Evolutionary conservation across 2,888 invertebrate genomes (phyloP).

Genomic region (Laothoe populi): DNA sequence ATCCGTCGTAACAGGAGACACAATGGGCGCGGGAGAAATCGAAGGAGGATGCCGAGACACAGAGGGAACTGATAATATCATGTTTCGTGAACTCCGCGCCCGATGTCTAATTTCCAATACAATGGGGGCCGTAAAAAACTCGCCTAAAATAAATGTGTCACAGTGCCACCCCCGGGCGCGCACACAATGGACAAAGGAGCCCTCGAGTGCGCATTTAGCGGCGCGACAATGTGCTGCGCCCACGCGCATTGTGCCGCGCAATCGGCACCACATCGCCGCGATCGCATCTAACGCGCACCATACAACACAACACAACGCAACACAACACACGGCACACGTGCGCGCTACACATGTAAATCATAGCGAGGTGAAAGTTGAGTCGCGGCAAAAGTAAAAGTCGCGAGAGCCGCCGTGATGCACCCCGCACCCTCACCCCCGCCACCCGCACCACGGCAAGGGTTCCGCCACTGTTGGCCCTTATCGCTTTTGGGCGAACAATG

Average conservation of each 20-base stretch:
- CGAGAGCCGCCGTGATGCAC: slow-evolving; percentile 58
- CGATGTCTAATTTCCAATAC: slow-evolving; percentile 83
- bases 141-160: slow-evolving; percentile 83
- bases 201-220: slow-evolving; percentile 62
- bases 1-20: slow-evolving; percentile 56
- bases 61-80: slow-evolving; percentile 76
- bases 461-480: slow-evolving; percentile 65
- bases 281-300: slow-evolving; percentile 40
- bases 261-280: slow-evolving; percentile 68
- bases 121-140: slow-evolving; percentile 80
- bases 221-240: slow-evolving; percentile 70
- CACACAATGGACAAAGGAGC: slow-evolving; percentile 80
- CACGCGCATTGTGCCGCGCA: slow-evolving; percentile 65
- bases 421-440: slow-evolving; percentile 61
- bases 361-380: slow-evolving; percentile 80
- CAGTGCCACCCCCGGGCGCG: slow-evolving; percentile 77
- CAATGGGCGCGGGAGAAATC: slow-evolving; percentile 64
- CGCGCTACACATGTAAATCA: slow-evolving; percentile 70
- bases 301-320: not conserved
- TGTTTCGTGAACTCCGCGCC: slow-evolving; percentile 76
- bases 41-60: slow-evolving; percentile 65
- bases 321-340: slow-evolving; percentile 43
- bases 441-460: slow-evolving; percentile 56
- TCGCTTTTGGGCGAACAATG: slow-evolving; percentile 61
- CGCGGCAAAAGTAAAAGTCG: slow-evolving; percentile 77